These are phyloP conservation scores for Parnassius apollo DNA, from an alignment of 2,888 invertebrate genomes.

Conservation along the genomic window DNA sequence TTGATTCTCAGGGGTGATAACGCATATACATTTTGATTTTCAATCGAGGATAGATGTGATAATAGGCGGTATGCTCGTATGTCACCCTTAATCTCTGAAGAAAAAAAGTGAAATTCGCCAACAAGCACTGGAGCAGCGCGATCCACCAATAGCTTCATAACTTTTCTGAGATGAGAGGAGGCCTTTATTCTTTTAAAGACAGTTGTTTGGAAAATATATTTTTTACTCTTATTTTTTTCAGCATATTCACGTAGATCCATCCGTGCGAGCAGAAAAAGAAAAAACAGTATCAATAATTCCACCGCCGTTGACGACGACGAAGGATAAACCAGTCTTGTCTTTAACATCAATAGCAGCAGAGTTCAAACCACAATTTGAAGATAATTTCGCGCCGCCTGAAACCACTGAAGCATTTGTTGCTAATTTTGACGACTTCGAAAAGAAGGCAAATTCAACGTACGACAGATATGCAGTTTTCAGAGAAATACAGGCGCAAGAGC, in stretches of 20 bases:
- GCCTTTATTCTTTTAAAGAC: too few relatives aligned
- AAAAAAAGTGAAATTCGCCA: too few relatives aligned
- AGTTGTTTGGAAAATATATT: too few relatives aligned
- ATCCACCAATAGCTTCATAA: too few relatives aligned
- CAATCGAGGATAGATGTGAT: too few relatives aligned
- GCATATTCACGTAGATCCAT: constrained; percentile 67
- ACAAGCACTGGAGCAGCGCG: too few relatives aligned
- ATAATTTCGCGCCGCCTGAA: constrained; percentile 78
- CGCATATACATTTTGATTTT: too few relatives aligned
- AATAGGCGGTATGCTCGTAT: too few relatives aligned
- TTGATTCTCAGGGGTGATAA: too few relatives aligned
- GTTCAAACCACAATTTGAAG: constrained; percentile 83
- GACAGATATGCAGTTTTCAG: constrained; percentile 94
- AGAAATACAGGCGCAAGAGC: constrained; percentile 89
- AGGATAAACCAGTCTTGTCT: constrained; percentile 33
- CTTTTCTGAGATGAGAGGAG: too few relatives aligned
- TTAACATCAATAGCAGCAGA: constrained; percentile 28
- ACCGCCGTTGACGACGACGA: constrained; percentile 35
- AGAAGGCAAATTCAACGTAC: constrained; percentile 80
- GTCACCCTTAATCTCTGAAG: too few relatives aligned
- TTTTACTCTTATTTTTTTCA: constrained; percentile 34
- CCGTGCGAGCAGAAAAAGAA: constrained; percentile 49
- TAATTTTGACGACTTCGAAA: constrained; percentile 84
- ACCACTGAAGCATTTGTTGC: constrained; percentile 82
- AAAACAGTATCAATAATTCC: constrained; percentile 40